phyloP scores from a whole-genome alignment of 2,888 invertebrate genomes.

The Nasonovia ribisnigri region DNA sequence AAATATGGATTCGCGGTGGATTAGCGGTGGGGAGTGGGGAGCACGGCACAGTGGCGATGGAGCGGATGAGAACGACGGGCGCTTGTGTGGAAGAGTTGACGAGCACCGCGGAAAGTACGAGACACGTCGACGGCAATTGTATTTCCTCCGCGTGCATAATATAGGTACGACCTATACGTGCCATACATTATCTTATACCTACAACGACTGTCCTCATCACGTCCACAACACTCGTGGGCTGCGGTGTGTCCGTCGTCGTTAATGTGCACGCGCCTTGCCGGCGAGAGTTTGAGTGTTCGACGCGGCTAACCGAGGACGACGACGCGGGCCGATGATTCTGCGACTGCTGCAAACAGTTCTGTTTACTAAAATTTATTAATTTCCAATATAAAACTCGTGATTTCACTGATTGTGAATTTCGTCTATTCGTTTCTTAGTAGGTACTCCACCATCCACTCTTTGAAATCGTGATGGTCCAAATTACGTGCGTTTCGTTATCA shows the following conservation, averaged over 20 bases:
- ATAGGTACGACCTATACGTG: neutral
- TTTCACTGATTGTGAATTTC: neutral
- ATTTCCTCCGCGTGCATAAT: neutral
- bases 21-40: neutral
- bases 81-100: neutral
- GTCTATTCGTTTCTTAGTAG: no score
- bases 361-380: neutral
- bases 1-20: neutral
- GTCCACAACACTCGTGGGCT: neutral
- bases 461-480: neutral
- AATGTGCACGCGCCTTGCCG: constrained; percentile 1
- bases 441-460: neutral
- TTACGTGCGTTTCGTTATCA: neutral
- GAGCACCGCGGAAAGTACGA: constrained; percentile 8
- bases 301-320: neutral
- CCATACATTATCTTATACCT: neutral
- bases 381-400: neutral
- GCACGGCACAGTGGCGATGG: neutral
- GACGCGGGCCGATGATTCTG: neutral
- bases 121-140: neutral
- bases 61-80: neutral
- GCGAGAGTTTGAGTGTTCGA: constrained; percentile 19
- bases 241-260: constrained; percentile 14
- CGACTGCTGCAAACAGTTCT: neutral
- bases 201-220: neutral